phyloP scores from a whole-genome alignment of 2,113 vertebrate species.

The Motacilla alba region DNA sequence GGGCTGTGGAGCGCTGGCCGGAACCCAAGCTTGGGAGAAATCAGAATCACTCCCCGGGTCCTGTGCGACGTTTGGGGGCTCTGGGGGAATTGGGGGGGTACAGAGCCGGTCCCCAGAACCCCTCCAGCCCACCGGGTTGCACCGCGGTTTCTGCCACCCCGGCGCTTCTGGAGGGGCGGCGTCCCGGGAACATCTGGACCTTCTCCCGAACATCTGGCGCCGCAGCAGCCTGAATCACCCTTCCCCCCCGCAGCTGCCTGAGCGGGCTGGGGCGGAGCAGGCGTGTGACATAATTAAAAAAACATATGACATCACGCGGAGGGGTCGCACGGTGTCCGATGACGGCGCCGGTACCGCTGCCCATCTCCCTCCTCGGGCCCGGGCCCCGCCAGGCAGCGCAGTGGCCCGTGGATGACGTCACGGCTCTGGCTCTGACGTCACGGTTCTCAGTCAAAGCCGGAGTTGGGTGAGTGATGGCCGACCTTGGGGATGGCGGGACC shows the following conservation, averaged over 20 bases:
- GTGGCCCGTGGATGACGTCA: neutral
- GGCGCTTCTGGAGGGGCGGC: neutral
- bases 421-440: neutral
- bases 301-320: neutral
- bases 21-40: neutral
- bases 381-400: neutral
- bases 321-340: neutral
- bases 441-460: neutral
- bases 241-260: neutral
- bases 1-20: rapidly evolving
- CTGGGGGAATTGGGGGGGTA: neutral
- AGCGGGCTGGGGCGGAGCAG: neutral
- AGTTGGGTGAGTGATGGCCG: neutral
- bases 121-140: neutral
- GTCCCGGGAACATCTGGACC: neutral
- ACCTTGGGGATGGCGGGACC: neutral
- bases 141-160: neutral
- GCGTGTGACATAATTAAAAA: neutral
- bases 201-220: neutral
- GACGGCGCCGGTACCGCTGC: neutral
- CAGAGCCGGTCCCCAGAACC: neutral
- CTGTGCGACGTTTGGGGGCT: neutral
- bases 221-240: neutral
- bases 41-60: rapidly evolving
- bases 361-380: neutral